Evolutionary conservation across 2,888 invertebrate genomes (phyloP).

Genomic region (Digitonthophagus gazella): DNA sequence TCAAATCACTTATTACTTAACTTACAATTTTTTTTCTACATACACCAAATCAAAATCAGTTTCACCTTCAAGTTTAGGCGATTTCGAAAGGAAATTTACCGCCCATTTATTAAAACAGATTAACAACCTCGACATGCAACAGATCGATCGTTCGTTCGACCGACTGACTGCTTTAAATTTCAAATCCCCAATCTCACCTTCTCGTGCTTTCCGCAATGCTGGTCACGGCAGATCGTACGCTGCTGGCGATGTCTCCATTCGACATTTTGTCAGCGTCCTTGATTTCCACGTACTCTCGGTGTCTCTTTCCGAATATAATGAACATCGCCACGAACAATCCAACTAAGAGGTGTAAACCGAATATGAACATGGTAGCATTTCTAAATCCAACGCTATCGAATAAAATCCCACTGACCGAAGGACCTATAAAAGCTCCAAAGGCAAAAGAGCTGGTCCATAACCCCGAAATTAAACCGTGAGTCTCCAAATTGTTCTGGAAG

Average conservation of each 20-base stretch:
- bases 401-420: constrained; percentile 71
- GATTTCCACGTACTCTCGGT: constrained; percentile 46
- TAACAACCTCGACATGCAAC: background rate
- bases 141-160: background rate
- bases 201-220: constrained; percentile 46
- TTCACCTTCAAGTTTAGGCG: background rate
- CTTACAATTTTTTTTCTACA: background rate
- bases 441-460: constrained; percentile 90
- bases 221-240: constrained; percentile 40
- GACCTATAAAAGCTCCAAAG: constrained; percentile 82
- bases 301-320: constrained; percentile 45
- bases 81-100: background rate
- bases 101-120: background rate
- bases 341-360: constrained; percentile 63
- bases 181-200: constrained; percentile 37
- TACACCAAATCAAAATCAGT: background rate
- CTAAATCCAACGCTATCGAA: constrained; percentile 72
- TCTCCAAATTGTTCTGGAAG: constrained; percentile 81
- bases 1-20: background rate
- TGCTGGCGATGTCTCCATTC: constrained; percentile 56
- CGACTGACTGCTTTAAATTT: too few species aligned
- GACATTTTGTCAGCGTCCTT: constrained; percentile 53
- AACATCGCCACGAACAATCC: constrained; percentile 54
- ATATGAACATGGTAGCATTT: constrained; percentile 68
- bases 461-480: constrained; percentile 86